Evolutionary conservation across 2,797 vertebrate species (phyloP), one percentile per base, ranked within the genome.

Genomic region (Champsocephalus gunnari): DNA sequence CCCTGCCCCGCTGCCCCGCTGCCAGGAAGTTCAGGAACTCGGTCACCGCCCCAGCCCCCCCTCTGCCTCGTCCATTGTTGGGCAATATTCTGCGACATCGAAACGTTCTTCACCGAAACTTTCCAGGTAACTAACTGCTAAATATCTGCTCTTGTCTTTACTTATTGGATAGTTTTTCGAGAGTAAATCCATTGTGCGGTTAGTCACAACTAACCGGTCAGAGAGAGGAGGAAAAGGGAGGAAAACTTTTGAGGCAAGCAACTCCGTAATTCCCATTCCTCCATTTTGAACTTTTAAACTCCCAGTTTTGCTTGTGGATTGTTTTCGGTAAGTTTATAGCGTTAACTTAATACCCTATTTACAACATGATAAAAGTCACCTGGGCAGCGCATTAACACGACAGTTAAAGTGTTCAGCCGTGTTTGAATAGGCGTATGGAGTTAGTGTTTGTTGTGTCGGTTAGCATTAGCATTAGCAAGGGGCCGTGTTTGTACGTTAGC

Each of bases 201-300:
- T 4, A 21, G 53, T 14, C 54, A 19, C 34, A 44, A 17, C 3
- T 58, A 1, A 38, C 16, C 50, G 12, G 57, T 69, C 66, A 5
- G 71, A 3, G 71, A 68, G 56, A 59, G 44, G 60, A 77, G 66
- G 62, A 74, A 70, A 61, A 71, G 55, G 81, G 65, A 82, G 75
- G 79, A 88, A 93, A 94, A 93, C 84, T 94, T 94, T 81, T 80
- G 68, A 84, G 62, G 66, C 77, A 51, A 83, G 80, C 79, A 88
- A 88, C 91, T 88, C 83, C 88, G 73, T 67, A 86, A 83, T 90
- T 87, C 85, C 60, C 85, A 81, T 86, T 92, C 94, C 95, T 92
- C 95, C 95, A 96, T 96, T 95, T 95, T 96, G 95, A 94, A 93
- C 92, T 93, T 93, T 93, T 92, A 87, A 89, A 92, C 71, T 88